Base-by-base conservation (phyloP, 37 sponge, comb jelly and placozoan species). In the Cliona cf. orientalis region DNA sequence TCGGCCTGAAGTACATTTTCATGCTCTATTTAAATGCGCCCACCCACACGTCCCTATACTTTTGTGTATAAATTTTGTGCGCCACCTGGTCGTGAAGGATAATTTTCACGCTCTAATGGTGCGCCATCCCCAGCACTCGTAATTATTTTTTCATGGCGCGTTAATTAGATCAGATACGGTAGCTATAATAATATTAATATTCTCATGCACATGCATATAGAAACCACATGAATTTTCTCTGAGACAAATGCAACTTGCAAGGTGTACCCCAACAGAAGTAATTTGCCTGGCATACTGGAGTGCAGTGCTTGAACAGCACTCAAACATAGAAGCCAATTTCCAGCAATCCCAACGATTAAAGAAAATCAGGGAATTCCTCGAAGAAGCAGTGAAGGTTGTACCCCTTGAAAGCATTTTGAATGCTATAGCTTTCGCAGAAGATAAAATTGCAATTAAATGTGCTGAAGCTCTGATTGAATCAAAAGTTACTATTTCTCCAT, bases 391-490 rank as follows among this genome's bases (percentile, higher is more conserved):
- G 21, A 68, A 76, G 26, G 45, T 89, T 58, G 89, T 89, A 42
- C 89, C 89, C 0, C 7, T 89, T 43, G 89, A 89, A 63, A 89
- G 89, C 37, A 75, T 89, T 33, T 89, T 76, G 0, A 40, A 72
- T 82, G 89, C 89, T 17, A 72, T 89, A 46, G 79, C 45, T 1
- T 46, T 78, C 35, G 39, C 34, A 22, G 71, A 74, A 56, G 42
- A 82, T 49, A 74, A 70, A 19, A 82, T 55, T 60, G 78, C 78
- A 6, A 34, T 66, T 0, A 63, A 82, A n/a, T 89, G 89, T 76
- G 71, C 72, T 22, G 77, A 82, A 63, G 89, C 89, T 25, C 38
- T 89, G 5, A 33, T 66, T 5, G 31, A 23, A 28, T 29, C 67
- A 37, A 42, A 70, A 6, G n/a, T n/a, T n/a, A 56, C 7, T 0